Evolutionary conservation across 2,797 vertebrate genomes (phyloP).

Genomic region (Hoplostethus mediterraneus): DNA sequence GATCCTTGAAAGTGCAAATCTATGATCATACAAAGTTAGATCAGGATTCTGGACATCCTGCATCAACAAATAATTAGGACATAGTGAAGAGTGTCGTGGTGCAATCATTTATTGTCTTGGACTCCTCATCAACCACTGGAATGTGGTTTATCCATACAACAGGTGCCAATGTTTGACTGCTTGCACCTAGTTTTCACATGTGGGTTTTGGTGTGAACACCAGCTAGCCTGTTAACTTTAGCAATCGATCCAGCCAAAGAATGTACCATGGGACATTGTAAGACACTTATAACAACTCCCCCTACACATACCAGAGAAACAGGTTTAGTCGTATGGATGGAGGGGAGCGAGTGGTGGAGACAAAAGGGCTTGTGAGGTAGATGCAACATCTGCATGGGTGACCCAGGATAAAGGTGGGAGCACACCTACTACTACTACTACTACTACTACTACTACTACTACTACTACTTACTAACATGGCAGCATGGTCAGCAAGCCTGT

Average conservation of each 20-base stretch:
- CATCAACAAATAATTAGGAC: too few relatives aligned
- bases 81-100: too few relatives aligned
- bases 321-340: conserved; percentile 52
- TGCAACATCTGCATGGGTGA: conserved; percentile 35
- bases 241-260: conserved; percentile 39
- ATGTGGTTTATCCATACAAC: neutral
- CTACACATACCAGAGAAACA: conserved; percentile 50
- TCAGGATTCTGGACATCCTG: too few relatives aligned
- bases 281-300: conserved; percentile 28
- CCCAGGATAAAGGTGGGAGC: neutral
- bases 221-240: conserved; percentile 33
- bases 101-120: too few relatives aligned
- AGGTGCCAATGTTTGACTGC: neutral
- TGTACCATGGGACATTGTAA: neutral
- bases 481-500: neutral
- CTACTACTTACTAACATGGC: neutral
- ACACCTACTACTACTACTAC: too few relatives aligned
- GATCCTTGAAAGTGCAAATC: neutral
- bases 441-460: too few relatives aligned
- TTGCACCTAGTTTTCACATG: neutral
- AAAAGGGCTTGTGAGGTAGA: neutral
- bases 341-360: neutral
- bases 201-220: conserved; percentile 30
- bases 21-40: too few relatives aligned
- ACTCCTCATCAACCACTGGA: neutral